Base-by-base conservation (phyloP, 2,888 invertebrate genomes). In the Acanthosoma haemorrhoidale region DNA sequence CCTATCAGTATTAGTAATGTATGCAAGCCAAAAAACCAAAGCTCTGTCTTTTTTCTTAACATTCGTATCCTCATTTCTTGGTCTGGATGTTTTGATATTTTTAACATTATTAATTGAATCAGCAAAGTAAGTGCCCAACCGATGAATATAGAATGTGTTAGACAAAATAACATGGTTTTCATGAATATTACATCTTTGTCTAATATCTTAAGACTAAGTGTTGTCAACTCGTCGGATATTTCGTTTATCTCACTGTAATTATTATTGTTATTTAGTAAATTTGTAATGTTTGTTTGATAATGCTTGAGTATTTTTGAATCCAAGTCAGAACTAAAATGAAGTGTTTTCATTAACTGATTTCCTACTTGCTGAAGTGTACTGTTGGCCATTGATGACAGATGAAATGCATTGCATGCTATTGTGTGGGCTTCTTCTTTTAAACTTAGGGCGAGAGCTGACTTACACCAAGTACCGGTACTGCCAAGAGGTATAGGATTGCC, bases 331-430 rank as follows among this genome's bases (percentile, higher is more conserved):
- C 31, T 64, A 18, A 67, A 34, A 29, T 39, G 25, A 3, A 67
- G 13, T 9, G 29, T 32, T 31, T 57, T 43, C 15, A 67, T 29
- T 51, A 67, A n/a, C 15, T 67, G 31, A 31, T 67, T 67, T 25
- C 57, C 67, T 2, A 57, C 67, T 34, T 67, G 67, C 18, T 67
- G 18, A 2, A 51, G n/a, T 18, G 39, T 43, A 34, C 18, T 21
- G 13, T 41, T 57, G 8, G 67, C 67, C 41, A 67, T 34, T 11
- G 67, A 67, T 18, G 36, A 43, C 11, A 67, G 18, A 18, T 67
- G 67, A 13, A 67, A 34, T 32, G 67, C 67, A 36, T 67, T 67
- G 32, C 67, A 67, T 4, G 67, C 67, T 4, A 21, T 67, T 5
- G 51, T 32, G 5, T 18, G 21, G 5, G 57, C 21, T 36, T 67